phyloP scores from a whole-genome alignment of 2,113 vertebrate species.

The Oophaga pumilio region DNA sequence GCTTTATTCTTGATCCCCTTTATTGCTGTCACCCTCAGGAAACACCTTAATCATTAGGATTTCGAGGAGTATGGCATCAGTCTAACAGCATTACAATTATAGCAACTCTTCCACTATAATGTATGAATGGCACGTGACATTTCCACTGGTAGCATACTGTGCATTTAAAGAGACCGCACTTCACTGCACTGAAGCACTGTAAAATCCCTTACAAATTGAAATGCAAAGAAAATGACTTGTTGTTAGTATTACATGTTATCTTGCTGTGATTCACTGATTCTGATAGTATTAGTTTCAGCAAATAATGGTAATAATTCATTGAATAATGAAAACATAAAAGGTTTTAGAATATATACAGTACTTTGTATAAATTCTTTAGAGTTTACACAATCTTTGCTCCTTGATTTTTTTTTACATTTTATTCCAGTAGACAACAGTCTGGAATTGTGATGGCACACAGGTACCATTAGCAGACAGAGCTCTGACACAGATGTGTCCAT shows the following conservation, averaged over 20 bases:
- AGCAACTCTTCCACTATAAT: background rate
- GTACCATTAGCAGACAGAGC: no score
- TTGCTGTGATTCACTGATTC: background rate
- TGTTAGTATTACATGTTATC: background rate
- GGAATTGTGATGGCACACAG: no score
- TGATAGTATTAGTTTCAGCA: background rate
- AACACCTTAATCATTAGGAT: conserved; percentile 26
- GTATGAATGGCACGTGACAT: background rate
- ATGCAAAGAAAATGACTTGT: background rate
- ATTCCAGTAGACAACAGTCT: no score
- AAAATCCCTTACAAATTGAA: background rate
- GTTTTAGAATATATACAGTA: background rate
- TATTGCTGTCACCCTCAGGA: background rate
- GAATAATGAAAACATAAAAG: background rate
- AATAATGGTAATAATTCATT: background rate
- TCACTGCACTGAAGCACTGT: background rate
- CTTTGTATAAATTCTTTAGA: background rate
- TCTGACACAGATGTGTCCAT: no score
- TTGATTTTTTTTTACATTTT: background rate
- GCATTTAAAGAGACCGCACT: background rate
- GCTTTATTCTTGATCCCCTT: conserved; percentile 9
- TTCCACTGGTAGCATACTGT: background rate
- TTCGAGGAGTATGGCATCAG: conserved; percentile 2
- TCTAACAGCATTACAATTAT: conserved; percentile 12
- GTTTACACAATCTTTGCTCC: background rate